A percentile compares a stretch with the other conserved stretches of the same genome.
Evolutionary conservation across 2,888 invertebrate species (phyloP).

Genomic region (Crepidodera aurea): DNA sequence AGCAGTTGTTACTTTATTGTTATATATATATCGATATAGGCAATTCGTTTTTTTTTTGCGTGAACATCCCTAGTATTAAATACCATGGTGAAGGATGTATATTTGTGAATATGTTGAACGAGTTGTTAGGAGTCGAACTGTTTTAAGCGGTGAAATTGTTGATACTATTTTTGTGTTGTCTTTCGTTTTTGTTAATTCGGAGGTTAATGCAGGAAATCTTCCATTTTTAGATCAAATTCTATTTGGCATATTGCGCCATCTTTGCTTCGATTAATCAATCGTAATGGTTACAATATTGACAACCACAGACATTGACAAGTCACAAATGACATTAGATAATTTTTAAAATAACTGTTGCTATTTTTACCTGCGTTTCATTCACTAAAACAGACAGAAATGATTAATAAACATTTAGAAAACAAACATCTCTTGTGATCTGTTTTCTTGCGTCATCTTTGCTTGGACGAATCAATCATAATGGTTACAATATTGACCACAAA

Average conservation of each 20-base stretch:
- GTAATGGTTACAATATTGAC: too few species aligned
- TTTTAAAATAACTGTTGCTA: too few species aligned
- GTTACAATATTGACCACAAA: too few species aligned
- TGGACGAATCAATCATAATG: too few species aligned
- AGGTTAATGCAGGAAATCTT: neutral
- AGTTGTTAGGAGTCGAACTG: slow-evolving; percentile 49
- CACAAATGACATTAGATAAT: too few species aligned
- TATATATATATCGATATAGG: slow-evolving; percentile 50
- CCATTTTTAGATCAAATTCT: neutral
- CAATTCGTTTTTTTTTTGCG: slow-evolving; percentile 53
- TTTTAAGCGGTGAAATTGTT: slow-evolving; percentile 47
- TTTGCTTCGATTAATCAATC: too few species aligned
- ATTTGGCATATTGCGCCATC: neutral
- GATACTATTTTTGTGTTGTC: slow-evolving; percentile 18
- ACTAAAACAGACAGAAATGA: too few species aligned
- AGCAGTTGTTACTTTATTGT: slow-evolving; percentile 62
- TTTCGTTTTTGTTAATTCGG: neutral
- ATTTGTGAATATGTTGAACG: slow-evolving; percentile 60
- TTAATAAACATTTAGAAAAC: too few species aligned
- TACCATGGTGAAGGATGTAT: slow-evolving; percentile 61
- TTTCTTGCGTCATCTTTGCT: too few species aligned
- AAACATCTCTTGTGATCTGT: too few species aligned
- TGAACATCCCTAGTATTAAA: slow-evolving; percentile 59
- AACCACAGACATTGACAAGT: too few species aligned
- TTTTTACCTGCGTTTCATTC: too few species aligned